Conservation (phyloP, 2,113 vertebrate genomes). For the Rhombomys opimus region DNA sequence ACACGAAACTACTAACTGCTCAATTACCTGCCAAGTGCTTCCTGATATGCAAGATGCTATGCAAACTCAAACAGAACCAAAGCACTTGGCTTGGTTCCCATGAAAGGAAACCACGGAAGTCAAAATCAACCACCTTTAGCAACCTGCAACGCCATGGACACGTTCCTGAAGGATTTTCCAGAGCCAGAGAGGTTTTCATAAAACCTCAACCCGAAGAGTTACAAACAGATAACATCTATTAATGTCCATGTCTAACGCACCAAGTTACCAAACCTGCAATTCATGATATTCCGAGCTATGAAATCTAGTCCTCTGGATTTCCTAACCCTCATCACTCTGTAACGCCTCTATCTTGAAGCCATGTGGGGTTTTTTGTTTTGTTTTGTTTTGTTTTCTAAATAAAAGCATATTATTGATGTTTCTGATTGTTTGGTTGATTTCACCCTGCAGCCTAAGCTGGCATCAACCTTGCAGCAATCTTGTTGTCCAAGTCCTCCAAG, state of each 20-base stretch:
- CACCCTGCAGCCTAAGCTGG: neutral
- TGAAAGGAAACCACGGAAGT: slow-evolving; percentile 60
- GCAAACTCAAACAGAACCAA: slow-evolving; percentile 14
- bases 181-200: slow-evolving; percentile 37
- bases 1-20: slow-evolving; percentile 9
- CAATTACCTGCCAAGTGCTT: slow-evolving; percentile 23
- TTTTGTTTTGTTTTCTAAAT: too few species aligned
- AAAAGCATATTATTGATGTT: neutral
- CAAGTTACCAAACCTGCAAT: slow-evolving; percentile 20
- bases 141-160: neutral
- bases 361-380: too few species aligned
- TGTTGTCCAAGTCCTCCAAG: neutral
- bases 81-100: slow-evolving; percentile 4
- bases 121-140: slow-evolving; percentile 44
- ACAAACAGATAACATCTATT: slow-evolving; percentile 42
- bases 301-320: neutral
- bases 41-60: neutral
- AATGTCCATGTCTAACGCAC: slow-evolving; percentile 3
- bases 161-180: slow-evolving; percentile 53
- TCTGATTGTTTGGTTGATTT: neutral
- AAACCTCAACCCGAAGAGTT: slow-evolving; percentile 49
- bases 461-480: neutral
- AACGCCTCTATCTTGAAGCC: neutral
- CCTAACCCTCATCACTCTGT: neutral
- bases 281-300: slow-evolving; percentile 8